Conservation (phyloP, 2,113 vertebrate genomes). For the Austrofundulus limnaeus region DNA sequence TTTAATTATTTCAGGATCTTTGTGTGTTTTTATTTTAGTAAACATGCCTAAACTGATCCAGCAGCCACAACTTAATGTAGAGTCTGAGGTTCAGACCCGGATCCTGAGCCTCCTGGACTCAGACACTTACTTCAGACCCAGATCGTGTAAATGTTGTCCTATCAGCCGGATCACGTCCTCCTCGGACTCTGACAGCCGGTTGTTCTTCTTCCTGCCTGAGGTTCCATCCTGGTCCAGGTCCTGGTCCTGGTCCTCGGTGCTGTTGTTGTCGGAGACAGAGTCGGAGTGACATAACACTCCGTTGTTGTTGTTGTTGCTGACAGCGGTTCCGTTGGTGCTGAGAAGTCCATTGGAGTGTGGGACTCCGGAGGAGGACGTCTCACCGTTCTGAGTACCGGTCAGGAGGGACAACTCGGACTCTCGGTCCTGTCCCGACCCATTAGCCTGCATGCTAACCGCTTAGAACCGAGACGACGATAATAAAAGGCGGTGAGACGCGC, state of each 20-base stretch:
- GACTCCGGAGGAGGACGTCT: conserved; percentile 9
- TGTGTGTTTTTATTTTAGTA: too few species aligned
- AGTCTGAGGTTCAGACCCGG: too few species aligned
- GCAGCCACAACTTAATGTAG: too few species aligned
- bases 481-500: neutral
- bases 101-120: too few species aligned
- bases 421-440: conserved; percentile 85
- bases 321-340: neutral
- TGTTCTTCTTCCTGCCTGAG: neutral
- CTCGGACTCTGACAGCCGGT: neutral
- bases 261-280: neutral
- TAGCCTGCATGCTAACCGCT: conserved; percentile 88
- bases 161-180: neutral
- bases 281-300: neutral
- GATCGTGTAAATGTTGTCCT: neutral
- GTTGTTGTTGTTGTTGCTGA: conserved; percentile 20
- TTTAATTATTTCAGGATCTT: too few species aligned
- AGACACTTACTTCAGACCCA: neutral
- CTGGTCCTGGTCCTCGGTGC: neutral
- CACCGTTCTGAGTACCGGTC: conserved; percentile 83
- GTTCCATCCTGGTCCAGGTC: too few species aligned
- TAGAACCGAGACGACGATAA: neutral
- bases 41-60: too few species aligned
- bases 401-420: conserved; percentile 48
- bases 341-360: conserved; percentile 87